Percentiles rank a stretch among this genome's conserved stretches.
phyloP scores from a whole-genome alignment of 37 sponge, comb jelly and placozoan species.

The Cliona cf. orientalis region DNA sequence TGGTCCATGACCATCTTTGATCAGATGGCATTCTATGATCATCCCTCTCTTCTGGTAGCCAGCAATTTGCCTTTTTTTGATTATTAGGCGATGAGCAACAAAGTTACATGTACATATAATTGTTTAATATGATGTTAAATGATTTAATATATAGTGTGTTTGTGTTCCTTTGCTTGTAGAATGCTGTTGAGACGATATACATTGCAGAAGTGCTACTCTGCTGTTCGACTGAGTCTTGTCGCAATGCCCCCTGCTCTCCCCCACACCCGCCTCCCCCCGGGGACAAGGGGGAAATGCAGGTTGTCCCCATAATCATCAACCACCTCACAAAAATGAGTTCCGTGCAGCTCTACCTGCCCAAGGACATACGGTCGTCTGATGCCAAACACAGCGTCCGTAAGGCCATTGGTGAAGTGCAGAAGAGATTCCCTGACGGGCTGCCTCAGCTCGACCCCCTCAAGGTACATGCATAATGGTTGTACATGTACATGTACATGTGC shows the following conservation, averaged over 20 bases:
- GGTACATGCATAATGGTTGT: too few species aligned
- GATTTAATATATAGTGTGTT: background rate
- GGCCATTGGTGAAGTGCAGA: conserved; percentile 84
- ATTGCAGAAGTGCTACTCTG: conserved; percentile 87
- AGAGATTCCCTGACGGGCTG: conserved; percentile 87
- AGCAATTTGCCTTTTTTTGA: too few species aligned
- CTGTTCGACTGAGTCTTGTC: conserved; percentile 70
- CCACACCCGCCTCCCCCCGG: conserved; percentile 81
- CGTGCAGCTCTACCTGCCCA: conserved; percentile 90
- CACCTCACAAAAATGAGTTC: conserved; percentile 80
- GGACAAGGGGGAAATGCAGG: conserved; percentile 89
- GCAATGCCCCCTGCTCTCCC: conserved; percentile 57
- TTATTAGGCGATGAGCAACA: too few species aligned
- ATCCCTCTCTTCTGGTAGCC: too few species aligned
- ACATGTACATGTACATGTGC: conserved; percentile 97
- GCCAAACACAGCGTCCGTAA: conserved; percentile 59
- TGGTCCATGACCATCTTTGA: too few species aligned
- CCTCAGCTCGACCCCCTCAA: conserved; percentile 92
- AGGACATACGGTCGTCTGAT: conserved; percentile 81
- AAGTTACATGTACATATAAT: background rate
- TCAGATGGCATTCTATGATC: too few species aligned
- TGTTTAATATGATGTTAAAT: background rate
- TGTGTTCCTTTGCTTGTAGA: conserved; percentile 24
- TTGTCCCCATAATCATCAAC: conserved; percentile 83
- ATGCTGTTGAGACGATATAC: conserved; percentile 68